A percentile compares a stretch with the other conserved stretches of the same genome.
phyloP scores from a whole-genome alignment of 1,140 invertebrate genomes.

The Rhyzopertha dominica region DNA sequence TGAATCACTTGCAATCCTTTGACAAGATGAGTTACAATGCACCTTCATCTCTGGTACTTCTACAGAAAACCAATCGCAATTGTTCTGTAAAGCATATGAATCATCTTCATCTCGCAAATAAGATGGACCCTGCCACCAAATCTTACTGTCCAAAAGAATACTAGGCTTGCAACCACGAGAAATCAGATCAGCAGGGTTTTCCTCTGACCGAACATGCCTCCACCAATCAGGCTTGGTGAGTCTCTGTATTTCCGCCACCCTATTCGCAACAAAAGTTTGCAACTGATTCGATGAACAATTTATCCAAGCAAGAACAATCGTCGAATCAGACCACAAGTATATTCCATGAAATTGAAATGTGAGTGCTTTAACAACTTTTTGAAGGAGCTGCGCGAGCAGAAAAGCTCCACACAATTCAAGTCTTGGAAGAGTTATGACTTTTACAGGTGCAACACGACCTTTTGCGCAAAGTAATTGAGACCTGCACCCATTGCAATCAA shows the following conservation, averaged over 20 bases:
- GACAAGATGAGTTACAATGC: no score
- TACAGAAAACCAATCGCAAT: no score
- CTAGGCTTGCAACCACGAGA: conserved; percentile 23
- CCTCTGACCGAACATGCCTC: conserved; percentile 24
- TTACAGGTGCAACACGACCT: conserved; percentile 36
- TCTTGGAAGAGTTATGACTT: conserved; percentile 29
- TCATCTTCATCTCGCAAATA: no score
- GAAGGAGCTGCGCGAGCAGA: conserved; percentile 30
- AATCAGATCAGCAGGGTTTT: conserved; percentile 32
- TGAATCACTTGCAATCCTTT: no score
- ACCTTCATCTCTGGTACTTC: no score
- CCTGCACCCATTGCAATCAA: neutral
- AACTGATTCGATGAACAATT: conserved; percentile 17
- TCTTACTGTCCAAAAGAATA: neutral
- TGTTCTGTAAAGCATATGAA: no score
- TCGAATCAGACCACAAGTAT: conserved; percentile 27
- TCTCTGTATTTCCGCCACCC: conserved; percentile 37
- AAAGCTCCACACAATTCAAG: conserved; percentile 37
- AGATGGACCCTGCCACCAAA: neutral
- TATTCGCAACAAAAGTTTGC: conserved; percentile 43
- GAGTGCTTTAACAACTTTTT: conserved; percentile 9
- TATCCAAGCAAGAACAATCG: conserved; percentile 29
- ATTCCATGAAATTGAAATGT: neutral
- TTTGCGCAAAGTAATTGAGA: conserved; percentile 30
- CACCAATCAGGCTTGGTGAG: conserved; percentile 18